Percentiles rank a stretch among this genome's conserved stretches.
These are phyloP conservation scores for Drosophila planitibia DNA, from an alignment of 2,888 invertebrate species.

Conservation along the genomic window DNA sequence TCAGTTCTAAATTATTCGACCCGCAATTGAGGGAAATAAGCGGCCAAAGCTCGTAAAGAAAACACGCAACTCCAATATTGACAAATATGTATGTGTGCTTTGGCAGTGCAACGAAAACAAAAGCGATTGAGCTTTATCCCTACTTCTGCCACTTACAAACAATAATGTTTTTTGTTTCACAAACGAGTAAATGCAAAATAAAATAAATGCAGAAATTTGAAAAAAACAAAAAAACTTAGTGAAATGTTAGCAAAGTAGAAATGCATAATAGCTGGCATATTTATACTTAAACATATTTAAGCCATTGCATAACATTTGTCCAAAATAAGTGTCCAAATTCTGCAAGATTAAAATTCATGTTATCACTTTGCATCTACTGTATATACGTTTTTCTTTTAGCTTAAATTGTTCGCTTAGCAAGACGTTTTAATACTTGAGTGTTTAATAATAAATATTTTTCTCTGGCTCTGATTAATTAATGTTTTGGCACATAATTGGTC, in stretches of 20 bases:
- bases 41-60: background rate
- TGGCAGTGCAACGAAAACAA: background rate
- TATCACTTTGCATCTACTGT: background rate
- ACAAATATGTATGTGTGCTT: background rate
- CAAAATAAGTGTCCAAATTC: background rate
- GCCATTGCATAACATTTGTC: background rate
- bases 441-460: background rate
- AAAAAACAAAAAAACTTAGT: background rate
- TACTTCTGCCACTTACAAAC: background rate
- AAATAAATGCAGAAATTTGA: background rate
- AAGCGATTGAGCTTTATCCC: background rate
- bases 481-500: slow-evolving; percentile 51
- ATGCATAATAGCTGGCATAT: background rate
- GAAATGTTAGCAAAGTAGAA: background rate
- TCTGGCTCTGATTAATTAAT: slow-evolving; percentile 61
- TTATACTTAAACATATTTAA: background rate
- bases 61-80: background rate
- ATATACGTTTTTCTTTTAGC: background rate
- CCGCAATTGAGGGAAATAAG: background rate
- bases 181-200: background rate
- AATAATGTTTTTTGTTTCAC: background rate
- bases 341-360: background rate
- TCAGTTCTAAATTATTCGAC: background rate
- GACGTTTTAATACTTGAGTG: background rate
- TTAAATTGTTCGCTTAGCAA: background rate